Evolutionary conservation across 2,888 invertebrate species (phyloP), one percentile per base, ranked within the genome.

Genomic region (Neocrepidodera transversa): DNA sequence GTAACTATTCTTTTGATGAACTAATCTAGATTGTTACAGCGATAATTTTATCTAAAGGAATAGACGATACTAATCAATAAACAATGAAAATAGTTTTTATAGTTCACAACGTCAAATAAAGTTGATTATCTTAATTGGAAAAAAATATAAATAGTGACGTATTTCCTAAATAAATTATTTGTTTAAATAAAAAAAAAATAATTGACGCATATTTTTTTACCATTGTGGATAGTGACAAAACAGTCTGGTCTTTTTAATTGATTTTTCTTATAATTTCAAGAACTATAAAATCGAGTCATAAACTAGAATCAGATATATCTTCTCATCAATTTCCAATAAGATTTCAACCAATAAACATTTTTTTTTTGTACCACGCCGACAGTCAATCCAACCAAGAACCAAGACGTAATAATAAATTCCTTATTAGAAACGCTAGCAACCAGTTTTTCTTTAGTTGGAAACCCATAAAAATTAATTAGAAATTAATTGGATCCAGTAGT

Each of bases 401-500:
- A 28, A 28, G 8, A 10, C 10, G 28, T 28, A 10, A 28, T 28
- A 28, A 28, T 28, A 53, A 53, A 53, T 53, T 53, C 53, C 35
- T 53, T 43, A 32, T 32, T 53, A 43, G 32, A 43, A 42, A 35
- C 35, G 8, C 20, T 11, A 18, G 32, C 32, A 14, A 43, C 43
- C 8, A 23, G 11, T 43, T 53, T 49, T 52, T 43, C 32, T 42
- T 11, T 8, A 18, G 10, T 13, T 18, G 8, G 23, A 11, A 43
- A 32, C 18, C 20, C 35, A 35, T 53, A 30, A 53, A 43, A 53
- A 32, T 53, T 53, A 53, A 53, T 43, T 53, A 53, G 20, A 43
- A 53, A 35, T 53, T 53, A 53, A 53, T 53, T 53, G 43, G 53
- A 43, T 43, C 20, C 35, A 18, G 16, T 20, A 23, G 18, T 17